Percentiles rank a stretch among this genome's conserved stretches.
phyloP scores from a whole-genome alignment of 1,140 invertebrate genomes.

The Ceratina australensis region DNA sequence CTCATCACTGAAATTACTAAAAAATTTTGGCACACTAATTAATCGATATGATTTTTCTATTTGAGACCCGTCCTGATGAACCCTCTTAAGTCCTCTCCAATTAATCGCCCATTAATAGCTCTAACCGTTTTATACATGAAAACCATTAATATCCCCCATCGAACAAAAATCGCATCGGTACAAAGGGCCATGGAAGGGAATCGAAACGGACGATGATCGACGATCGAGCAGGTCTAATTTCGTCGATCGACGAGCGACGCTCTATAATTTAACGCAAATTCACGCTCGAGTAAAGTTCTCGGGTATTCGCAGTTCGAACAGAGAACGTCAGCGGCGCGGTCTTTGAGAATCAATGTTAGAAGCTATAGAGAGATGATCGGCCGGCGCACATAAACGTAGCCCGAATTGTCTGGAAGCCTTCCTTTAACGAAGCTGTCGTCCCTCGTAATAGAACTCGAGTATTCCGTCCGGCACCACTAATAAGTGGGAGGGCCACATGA shows the following conservation, averaged over 20 bases:
- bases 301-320: conserved; percentile 22
- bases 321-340: conserved; percentile 28
- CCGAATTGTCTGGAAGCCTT: conserved; percentile 32
- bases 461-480: conserved; percentile 57
- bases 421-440: conserved; percentile 56
- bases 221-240: conserved; percentile 6
- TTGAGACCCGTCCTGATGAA: too few species aligned
- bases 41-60: too few species aligned
- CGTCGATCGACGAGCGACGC: not conserved
- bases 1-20: too few species aligned
- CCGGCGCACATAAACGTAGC: conserved; percentile 39
- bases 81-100: too few species aligned
- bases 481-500: conserved; percentile 49
- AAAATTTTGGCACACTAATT: too few species aligned
- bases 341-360: conserved; percentile 46
- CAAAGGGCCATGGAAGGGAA: too few species aligned
- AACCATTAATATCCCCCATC: too few species aligned
- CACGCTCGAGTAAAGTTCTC: conserved; percentile 44
- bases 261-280: conserved; percentile 46
- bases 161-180: not conserved
- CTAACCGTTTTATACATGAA: too few species aligned
- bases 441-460: conserved; percentile 53
- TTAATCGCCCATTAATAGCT: too few species aligned
- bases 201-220: conserved; percentile 1
- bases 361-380: conserved; percentile 35